Conservation (phyloP, 1,140 invertebrate genomes). For the Bombus huntii region DNA sequence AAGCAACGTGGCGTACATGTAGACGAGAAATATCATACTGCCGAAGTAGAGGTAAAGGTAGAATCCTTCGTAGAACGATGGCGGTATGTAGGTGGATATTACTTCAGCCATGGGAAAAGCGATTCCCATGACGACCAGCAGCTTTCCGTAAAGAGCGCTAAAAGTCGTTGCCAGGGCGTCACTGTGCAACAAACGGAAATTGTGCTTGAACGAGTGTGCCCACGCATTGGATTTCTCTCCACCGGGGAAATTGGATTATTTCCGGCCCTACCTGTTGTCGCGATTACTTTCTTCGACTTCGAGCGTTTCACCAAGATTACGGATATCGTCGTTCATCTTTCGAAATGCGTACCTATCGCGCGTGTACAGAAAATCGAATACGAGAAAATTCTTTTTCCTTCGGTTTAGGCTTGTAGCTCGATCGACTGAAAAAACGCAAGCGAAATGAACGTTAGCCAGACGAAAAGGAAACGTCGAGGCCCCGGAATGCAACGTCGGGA, state of each 20-base stretch:
- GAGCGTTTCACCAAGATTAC: background rate
- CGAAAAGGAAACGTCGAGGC: conserved; percentile 14
- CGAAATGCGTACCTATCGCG: too few species aligned
- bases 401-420: too few species aligned
- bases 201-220: conserved; percentile 34
- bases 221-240: conserved; percentile 21
- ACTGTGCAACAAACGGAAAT: conserved; percentile 81
- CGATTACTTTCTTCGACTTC: background rate
- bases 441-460: background rate
- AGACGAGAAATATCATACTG: conserved; percentile 93
- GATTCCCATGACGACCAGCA: conserved; percentile 96
- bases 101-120: conserved; percentile 97
- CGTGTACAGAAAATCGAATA: too few species aligned
- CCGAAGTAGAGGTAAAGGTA: conserved; percentile 95
- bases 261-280: conserved; percentile 44
- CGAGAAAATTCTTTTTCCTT: too few species aligned
- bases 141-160: conserved; percentile 96
- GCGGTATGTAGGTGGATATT: conserved; percentile 95
- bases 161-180: conserved; percentile 93
- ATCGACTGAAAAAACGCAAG: too few species aligned
- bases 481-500: conserved; percentile 32
- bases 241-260: conserved; percentile 56
- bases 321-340: too few species aligned
- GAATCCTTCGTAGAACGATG: conserved; percentile 95
- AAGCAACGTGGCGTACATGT: conserved; percentile 91